Evolutionary conservation across 2,113 vertebrate species (phyloP), one percentile per base, ranked within the genome.

Genomic region (Acanthisitta chloris): DNA sequence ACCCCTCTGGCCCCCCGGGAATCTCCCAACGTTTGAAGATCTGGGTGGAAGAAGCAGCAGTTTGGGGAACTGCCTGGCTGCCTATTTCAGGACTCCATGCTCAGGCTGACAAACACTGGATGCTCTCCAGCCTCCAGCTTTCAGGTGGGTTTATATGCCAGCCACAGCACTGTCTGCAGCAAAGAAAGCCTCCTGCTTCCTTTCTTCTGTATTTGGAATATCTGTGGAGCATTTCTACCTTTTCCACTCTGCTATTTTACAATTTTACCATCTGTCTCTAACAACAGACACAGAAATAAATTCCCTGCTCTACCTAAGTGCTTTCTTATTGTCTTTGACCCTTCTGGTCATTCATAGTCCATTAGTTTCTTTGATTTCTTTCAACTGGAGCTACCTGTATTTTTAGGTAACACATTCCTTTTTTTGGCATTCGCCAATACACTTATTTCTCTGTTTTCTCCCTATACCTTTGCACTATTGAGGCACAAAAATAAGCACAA

Each of bases 301-400:
- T 83, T 45, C 71, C 58, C 34, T 11, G 14, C 85, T 80, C 65
- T 59, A 26, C 67, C 87, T 78, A 93, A 95, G 81, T 92, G 85
- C 85, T 92, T 94, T 81, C 94, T 72, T 59, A 65, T 38, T 52
- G 33, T 42, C 88, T 90, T 42, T 86, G 79, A 93, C 88, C 92
- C 71, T 65, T 57, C 85, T 82, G 94, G 62, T 57, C 90, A 70
- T 48, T 76, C 88, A 49, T 1, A 93, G 58, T 38, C 94, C 81
- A 69, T 93, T 90, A 92, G 71, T 64, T 93, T 40, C 88, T 88
- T 85, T 76, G 36, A 85, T 88, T 90, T 54, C 48, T 69, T 70
- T n/a, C 25, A n/a, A 14, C 43, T 12, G 40, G 45, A 91, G n/a
- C n/a, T 94, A 69, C 79, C 57, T 80, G 54, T 65, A 57, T 65